A percentile compares a stretch with the other conserved stretches of the same genome.
These are phyloP conservation scores for Lomographa bimaculata DNA, from an alignment of 2,888 invertebrate genomes.

Conservation along the genomic window DNA sequence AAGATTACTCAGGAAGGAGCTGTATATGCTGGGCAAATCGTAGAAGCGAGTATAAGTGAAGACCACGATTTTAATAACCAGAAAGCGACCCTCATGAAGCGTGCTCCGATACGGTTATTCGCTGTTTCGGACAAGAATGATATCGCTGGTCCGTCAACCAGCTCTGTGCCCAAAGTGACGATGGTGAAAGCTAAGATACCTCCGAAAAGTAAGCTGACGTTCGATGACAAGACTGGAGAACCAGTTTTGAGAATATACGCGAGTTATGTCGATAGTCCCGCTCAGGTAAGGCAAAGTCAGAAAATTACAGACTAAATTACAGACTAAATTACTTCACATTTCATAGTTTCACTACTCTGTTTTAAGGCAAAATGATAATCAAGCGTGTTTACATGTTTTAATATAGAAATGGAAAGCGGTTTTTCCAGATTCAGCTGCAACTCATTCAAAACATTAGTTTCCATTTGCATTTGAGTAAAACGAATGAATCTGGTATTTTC, in stretches of 20 bases:
- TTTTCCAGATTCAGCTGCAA: neutral
- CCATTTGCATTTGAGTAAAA: too few relatives aligned
- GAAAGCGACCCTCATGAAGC: constrained; percentile 56
- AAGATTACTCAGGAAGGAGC: constrained; percentile 60
- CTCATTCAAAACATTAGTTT: too few relatives aligned
- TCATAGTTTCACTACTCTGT: too few relatives aligned
- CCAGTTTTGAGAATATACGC: constrained; percentile 83
- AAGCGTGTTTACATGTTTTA: too few relatives aligned
- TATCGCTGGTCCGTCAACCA: constrained; percentile 34
- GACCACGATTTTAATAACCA: constrained; percentile 70
- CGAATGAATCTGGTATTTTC: too few relatives aligned
- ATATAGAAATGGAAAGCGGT: constrained; percentile 3
- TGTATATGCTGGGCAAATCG: constrained; percentile 70
- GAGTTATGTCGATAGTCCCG: constrained; percentile 64
- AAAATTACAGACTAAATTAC: too few relatives aligned
- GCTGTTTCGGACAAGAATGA: constrained; percentile 57
- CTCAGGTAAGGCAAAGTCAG: constrained; percentile 55
- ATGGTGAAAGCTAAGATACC: constrained; percentile 71
- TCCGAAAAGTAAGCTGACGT: constrained; percentile 69
- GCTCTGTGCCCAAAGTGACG: constrained; percentile 45
- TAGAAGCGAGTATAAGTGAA: constrained; percentile 70
- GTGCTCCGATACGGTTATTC: constrained; percentile 61
- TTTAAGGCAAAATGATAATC: too few relatives aligned
- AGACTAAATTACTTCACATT: too few relatives aligned
- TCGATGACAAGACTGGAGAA: constrained; percentile 73